Evolutionary conservation across 2,113 vertebrate species (phyloP).

Genomic region (Oncorhynchus nerka): DNA sequence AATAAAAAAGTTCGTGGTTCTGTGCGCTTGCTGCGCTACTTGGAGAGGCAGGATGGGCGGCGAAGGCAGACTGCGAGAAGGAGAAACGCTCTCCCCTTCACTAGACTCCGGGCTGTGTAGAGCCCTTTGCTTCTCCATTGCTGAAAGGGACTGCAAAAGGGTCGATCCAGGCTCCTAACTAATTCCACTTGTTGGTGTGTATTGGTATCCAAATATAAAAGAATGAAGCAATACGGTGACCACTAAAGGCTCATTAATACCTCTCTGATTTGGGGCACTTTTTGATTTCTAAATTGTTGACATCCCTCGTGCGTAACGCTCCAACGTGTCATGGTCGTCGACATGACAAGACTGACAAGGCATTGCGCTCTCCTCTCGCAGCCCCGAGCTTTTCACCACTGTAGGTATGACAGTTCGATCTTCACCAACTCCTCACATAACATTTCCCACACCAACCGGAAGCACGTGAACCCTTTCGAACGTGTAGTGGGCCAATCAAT

Average conservation of each 20-base stretch:
- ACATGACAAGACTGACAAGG: slow-evolving; percentile 58
- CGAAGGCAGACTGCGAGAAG: slow-evolving; percentile 68
- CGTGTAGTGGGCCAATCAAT: slow-evolving; percentile 78
- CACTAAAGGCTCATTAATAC: slow-evolving; percentile 38
- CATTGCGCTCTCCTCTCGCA: slow-evolving; percentile 63
- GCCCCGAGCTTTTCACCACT: slow-evolving; percentile 58
- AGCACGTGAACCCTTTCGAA: slow-evolving; percentile 73
- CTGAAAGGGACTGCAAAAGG: slow-evolving; percentile 30
- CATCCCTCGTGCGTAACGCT: slow-evolving; percentile 49
- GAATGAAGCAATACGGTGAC: not conserved
- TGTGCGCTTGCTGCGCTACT: slow-evolving; percentile 76
- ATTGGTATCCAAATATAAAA: slow-evolving; percentile 43
- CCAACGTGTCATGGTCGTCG: slow-evolving; percentile 70
- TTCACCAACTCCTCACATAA: slow-evolving; percentile 77
- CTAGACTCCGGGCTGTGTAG: slow-evolving; percentile 68
- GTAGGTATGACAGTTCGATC: slow-evolving; percentile 75
- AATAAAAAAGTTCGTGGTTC: slow-evolving; percentile 91
- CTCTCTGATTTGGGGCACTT: slow-evolving; percentile 20
- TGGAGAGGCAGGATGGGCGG: slow-evolving; percentile 70
- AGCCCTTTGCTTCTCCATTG: slow-evolving; percentile 74
- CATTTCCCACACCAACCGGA: slow-evolving; percentile 72
- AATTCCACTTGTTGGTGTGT: slow-evolving; percentile 42
- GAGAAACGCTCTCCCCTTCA: slow-evolving; percentile 76
- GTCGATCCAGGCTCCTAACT: slow-evolving; percentile 51
- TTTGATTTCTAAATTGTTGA: slow-evolving; percentile 41